Evolutionary conservation across 2,797 vertebrate species (phyloP), one percentile per base, ranked within the genome.

Genomic region (Falco columbarius): DNA sequence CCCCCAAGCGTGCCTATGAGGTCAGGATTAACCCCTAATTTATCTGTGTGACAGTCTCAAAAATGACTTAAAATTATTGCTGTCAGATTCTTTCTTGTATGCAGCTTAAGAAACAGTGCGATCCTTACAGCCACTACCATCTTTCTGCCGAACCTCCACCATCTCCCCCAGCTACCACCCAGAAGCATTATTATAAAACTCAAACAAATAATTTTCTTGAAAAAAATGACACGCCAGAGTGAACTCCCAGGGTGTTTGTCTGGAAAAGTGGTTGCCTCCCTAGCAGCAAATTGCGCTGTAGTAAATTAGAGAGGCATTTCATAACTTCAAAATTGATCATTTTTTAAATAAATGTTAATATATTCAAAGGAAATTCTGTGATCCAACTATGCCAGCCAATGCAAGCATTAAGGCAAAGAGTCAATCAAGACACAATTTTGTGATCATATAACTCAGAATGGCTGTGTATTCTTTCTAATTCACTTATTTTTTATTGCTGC

Each of bases 401-500:
- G 71, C 56, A 89, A 59, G 40, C 71, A 47, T 89, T 88, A 95
- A 89, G 77, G n/a, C 38, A 36, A 86, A 84, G 86, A 96, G 87
- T 93, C 85, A 91, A 83, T 95, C 88, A 82, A 93, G 95, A 51
- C 40, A n/a, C 84, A 71, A 82, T 90, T 81, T 86, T 74, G 65
- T 72, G 81, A 80, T 92, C 52, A 19, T 62, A 19, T 81, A 74
- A 70, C 72, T 80, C 54, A 51, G 72, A 81, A 74, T 14, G 46
- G 12, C 61, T 75, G n/a, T 5, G 34, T 72, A 36, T 92, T 95
- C 89, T 85, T 90, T 81, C 49, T 77, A 30, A 89, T 9, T 61
- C 21, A 38, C 61, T 85, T 61, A 22, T 42, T 75, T 92, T 92
- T 87, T 73, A 89, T 80, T 71, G 52, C 82, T 42, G 38, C 6